Percentiles rank a stretch among this genome's conserved stretches.
Evolutionary conservation across 1,140 invertebrate genomes (phyloP).

Genomic region (Nilaparvata lugens): DNA sequence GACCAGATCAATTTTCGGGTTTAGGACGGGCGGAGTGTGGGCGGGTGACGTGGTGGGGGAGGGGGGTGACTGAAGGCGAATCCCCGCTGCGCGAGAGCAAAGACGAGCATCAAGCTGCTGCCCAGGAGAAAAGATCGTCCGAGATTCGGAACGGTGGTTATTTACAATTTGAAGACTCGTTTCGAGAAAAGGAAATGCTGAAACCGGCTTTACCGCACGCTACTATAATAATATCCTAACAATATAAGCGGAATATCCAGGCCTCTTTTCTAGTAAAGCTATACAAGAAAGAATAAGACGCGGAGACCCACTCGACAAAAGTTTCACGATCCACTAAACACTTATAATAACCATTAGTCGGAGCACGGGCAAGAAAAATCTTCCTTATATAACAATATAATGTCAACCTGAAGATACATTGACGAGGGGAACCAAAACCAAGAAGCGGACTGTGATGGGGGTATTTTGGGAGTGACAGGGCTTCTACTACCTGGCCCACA

Average conservation of each 20-base stretch:
- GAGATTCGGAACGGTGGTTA: slow-evolving; percentile 3
- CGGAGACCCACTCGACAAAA: not conserved
- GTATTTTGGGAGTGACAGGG: not conserved
- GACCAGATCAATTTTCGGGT: too few species aligned
- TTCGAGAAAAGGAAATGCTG: not conserved
- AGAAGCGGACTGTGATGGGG: not conserved
- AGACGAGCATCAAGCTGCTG: not conserved
- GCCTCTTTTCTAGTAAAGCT: not conserved
- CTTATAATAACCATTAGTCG: slow-evolving; percentile 4
- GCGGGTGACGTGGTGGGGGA: too few species aligned
- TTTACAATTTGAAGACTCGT: slow-evolving; percentile 4
- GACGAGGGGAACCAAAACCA: not conserved
- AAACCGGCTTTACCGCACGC: slow-evolving; percentile 4
- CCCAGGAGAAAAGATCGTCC: not conserved
- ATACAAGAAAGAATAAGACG: not conserved
- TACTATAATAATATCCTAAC: slow-evolving; percentile 2
- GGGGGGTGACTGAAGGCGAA: not conserved
- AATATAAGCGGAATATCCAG: slow-evolving; percentile 1
- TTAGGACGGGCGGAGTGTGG: too few species aligned
- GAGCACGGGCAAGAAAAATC: slow-evolving; percentile 1
- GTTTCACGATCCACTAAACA: slow-evolving; percentile 5
- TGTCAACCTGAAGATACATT: slow-evolving; percentile 3
- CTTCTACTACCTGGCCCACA: slow-evolving; percentile 1
- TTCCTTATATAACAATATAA: slow-evolving; percentile 4
- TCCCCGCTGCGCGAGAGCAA: not conserved